phyloP scores from a whole-genome alignment of 2,113 vertebrate species.

The Myrmecobius fasciatus region DNA sequence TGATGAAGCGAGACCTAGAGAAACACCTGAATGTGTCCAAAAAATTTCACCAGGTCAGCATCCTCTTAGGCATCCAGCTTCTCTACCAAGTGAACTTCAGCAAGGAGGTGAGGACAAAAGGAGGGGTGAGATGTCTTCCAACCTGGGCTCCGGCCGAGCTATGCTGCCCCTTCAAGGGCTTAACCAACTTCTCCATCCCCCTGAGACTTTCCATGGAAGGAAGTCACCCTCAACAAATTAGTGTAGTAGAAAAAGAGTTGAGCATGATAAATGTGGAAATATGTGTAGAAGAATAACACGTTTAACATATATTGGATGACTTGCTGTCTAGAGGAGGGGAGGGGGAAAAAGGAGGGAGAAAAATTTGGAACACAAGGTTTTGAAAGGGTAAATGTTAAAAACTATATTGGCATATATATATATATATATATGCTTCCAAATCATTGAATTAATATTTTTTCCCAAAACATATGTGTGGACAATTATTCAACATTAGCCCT shows the following conservation, averaged over 20 bases:
- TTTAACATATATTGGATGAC: too few relatives aligned
- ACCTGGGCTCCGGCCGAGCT: background rate
- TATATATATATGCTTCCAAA: too few relatives aligned
- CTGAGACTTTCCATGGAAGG: background rate
- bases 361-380: too few relatives aligned
- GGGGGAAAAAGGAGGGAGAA: too few relatives aligned
- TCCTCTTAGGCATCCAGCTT: slow-evolving; percentile 91
- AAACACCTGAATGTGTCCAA: slow-evolving; percentile 89
- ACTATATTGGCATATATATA: too few relatives aligned
- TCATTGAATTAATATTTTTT: too few relatives aligned
- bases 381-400: too few relatives aligned
- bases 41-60: slow-evolving; percentile 91
- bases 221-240: background rate
- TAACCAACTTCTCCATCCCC: background rate
- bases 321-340: too few relatives aligned
- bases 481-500: too few relatives aligned
- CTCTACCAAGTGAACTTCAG: slow-evolving; percentile 88
- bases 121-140: fast-evolving
- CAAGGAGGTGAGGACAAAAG: slow-evolving; percentile 85
- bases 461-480: too few relatives aligned
- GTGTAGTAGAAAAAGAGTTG: background rate
- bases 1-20: slow-evolving; percentile 89
- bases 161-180: background rate
- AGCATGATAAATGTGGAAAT: too few relatives aligned
- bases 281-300: too few relatives aligned